Conservation (phyloP, 2,113 vertebrate species). For the Morone saxatilis region DNA sequence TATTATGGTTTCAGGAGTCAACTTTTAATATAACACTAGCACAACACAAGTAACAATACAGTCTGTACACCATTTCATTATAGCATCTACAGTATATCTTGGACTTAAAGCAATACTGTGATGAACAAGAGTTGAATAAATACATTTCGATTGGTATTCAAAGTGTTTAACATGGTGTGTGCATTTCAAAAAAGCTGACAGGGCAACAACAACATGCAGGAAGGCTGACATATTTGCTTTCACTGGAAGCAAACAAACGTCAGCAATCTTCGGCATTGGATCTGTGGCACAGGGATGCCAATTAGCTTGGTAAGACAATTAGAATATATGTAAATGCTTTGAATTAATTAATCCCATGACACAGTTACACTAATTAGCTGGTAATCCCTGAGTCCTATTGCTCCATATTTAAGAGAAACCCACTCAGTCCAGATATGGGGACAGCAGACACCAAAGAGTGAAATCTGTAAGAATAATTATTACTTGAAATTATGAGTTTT, state of each 20-base stretch:
- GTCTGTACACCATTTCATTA: background rate
- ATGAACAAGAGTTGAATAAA: constrained; percentile 19
- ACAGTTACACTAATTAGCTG: constrained; percentile 75
- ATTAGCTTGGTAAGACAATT: constrained; percentile 71
- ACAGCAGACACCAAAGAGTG: constrained; percentile 65
- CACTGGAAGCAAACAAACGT: constrained; percentile 61
- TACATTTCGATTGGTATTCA: constrained; percentile 18
- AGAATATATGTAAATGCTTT: constrained; percentile 76
- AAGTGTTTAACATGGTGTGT: background rate
- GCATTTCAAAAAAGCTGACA: constrained; percentile 17
- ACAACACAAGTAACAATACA: background rate
- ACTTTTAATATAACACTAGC: background rate
- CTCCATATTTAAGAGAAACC: constrained; percentile 75
- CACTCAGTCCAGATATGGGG: constrained; percentile 69
- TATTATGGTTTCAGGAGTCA: background rate
- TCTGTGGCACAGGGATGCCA: constrained; percentile 55
- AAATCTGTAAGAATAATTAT: constrained; percentile 74
- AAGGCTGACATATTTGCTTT: constrained; percentile 29
- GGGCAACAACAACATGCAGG: constrained; percentile 24
- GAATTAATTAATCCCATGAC: constrained; percentile 81
- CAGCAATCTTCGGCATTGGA: constrained; percentile 20
- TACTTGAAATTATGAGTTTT: constrained; percentile 62
- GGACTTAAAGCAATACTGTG: background rate
- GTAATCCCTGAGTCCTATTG: constrained; percentile 75
- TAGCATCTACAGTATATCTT: background rate